A percentile compares a stretch with the other conserved stretches of the same genome.
Evolutionary conservation across 2,797 vertebrate genomes (phyloP).

Genomic region (Otus scops): DNA sequence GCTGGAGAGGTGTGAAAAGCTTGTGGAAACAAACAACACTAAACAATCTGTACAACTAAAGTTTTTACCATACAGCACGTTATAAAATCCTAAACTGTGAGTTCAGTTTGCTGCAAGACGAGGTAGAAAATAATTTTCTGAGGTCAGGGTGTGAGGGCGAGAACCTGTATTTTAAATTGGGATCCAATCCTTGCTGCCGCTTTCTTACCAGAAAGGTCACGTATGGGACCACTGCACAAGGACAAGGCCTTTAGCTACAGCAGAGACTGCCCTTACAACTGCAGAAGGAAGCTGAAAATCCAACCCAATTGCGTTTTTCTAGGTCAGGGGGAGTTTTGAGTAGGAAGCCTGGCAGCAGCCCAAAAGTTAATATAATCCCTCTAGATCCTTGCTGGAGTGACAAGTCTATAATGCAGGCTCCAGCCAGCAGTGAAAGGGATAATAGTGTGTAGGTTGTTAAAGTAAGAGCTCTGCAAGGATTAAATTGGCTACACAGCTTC

Average conservation of each 20-base stretch:
- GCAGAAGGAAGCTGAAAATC: not conserved
- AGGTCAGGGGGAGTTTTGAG: not conserved
- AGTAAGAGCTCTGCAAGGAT: not conserved
- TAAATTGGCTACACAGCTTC: not conserved
- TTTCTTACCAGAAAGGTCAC: not conserved
- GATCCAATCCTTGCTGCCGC: not conserved
- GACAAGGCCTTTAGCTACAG: fast-evolving
- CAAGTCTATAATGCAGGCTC: not conserved
- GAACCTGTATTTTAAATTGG: not conserved
- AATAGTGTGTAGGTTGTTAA: not conserved
- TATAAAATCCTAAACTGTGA: not conserved
- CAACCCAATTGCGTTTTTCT: not conserved
- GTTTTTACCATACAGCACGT: not conserved
- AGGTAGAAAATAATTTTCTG: not conserved
- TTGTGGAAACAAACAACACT: not conserved
- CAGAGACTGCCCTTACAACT: not conserved
- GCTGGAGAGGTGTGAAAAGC: not conserved
- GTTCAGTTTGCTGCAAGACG: not conserved
- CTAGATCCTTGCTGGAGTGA: not conserved
- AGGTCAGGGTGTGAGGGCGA: not conserved
- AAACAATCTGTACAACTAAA: not conserved
- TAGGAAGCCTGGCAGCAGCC: not conserved
- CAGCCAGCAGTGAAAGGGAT: not conserved
- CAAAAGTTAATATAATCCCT: not conserved
- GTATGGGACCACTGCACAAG: not conserved